Base-by-base conservation (phyloP, 2,888 invertebrate species). In the Lacanobia oleracea region DNA sequence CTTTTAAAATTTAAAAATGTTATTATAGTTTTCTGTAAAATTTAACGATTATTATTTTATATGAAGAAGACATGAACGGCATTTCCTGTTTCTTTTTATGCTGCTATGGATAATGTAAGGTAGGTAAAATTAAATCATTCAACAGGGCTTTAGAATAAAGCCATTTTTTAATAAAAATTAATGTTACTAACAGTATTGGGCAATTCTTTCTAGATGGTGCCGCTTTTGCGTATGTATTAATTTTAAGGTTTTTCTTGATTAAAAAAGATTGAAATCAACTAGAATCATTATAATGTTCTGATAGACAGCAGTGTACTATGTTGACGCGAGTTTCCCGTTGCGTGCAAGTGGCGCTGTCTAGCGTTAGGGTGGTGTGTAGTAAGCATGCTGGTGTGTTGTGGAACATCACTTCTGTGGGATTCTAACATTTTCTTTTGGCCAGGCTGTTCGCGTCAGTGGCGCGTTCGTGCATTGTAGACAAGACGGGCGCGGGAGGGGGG, bases 361-460 rank as follows among this genome's bases (percentile, higher is more conserved):
- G 67, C 45, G 65, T 57, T 62, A 77, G 62, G 61, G 62, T 16
- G 12, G 37, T 66, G 51, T 65, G 72, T 78, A 77, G 77, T 18
- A 27, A 60, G 79, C 79, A 79, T 79, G 79, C 51, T 59, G 63
- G 71, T 48, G 37, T 77, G 37, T 66, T 27, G 65, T 23, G 43
- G 2, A 54, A 71, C 72, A 40, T 40, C 53, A 82, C 10, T 82
- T 78, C 78, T 66, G 50, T 77, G 56, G 64, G 62, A 77, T 71
- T 40, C 72, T 78, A 82, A 78, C 45, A 59, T 71, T 10, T 79
- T 37, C 50, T 69, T 78, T 61, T 79, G 68, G 57, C 63, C 93
- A 99, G 99, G 91, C 96, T 99, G 89, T 99, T 99, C 93, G 99
- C 99, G 91, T 99, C 99, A 2, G 99, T 99, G 82, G 99, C 99